These are phyloP conservation scores for Holacanthella duospinosa DNA, from an alignment of 2,888 invertebrate genomes.

Conservation along the genomic window DNA sequence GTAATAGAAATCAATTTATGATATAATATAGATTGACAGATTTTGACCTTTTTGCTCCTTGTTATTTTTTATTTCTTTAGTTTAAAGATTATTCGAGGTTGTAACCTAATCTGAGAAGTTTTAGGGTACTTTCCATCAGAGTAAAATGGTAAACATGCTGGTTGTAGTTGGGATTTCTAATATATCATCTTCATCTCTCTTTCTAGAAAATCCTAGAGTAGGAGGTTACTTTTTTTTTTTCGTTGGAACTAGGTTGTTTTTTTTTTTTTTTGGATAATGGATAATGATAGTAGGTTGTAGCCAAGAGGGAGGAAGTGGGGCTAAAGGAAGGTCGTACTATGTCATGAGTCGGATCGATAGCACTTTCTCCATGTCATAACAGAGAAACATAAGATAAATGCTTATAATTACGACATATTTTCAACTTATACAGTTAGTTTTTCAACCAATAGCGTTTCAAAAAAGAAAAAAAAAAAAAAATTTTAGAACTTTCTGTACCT, in stretches of 20 bases:
- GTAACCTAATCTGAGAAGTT: too few species aligned
- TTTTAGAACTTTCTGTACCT: too few species aligned
- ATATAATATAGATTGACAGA: too few species aligned
- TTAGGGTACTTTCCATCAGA: too few species aligned
- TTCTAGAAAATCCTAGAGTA: background rate
- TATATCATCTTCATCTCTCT: constrained; percentile 5
- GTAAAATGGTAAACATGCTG: background rate
- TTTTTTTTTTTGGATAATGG: background rate
- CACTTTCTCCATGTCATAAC: background rate
- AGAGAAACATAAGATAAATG: background rate
- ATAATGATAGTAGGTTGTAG: background rate
- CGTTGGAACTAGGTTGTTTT: background rate
- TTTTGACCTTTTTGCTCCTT: too few species aligned
- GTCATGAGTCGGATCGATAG: background rate
- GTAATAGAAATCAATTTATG: too few species aligned
- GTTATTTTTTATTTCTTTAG: too few species aligned
- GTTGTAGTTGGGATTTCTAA: background rate
- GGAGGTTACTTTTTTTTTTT: background rate
- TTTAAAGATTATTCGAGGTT: too few species aligned
- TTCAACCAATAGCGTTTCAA: too few species aligned
- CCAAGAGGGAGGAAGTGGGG: too few species aligned
- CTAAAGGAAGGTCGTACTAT: background rate
- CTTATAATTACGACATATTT: background rate
- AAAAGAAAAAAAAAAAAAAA: too few species aligned
- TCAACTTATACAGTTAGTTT: too few species aligned